Base-by-base conservation (phyloP, 2,113 vertebrate genomes). In the Myotis yumanensis region DNA sequence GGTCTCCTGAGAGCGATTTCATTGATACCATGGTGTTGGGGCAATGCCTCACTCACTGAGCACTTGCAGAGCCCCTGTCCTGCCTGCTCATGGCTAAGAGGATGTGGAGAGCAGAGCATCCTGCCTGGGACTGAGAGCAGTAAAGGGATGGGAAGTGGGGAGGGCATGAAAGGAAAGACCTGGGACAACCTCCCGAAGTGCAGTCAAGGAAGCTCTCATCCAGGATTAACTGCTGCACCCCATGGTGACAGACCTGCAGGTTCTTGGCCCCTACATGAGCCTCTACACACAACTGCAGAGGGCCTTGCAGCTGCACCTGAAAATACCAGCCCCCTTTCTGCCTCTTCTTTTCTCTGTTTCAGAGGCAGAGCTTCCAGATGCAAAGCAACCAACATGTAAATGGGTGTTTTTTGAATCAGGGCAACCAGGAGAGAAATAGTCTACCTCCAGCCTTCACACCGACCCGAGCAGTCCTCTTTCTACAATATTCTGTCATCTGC, bases 151-250 rank as follows among this genome's bases (percentile, higher is more conserved):
- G 73, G 11, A 0, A 8, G 17, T 11, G 0, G 32, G 32, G 12
- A 62, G 0, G 1, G 11, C 2, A 0, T 0, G 64, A 66, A 32
- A 23, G 9, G n/a, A 81, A 1, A 0, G 0, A 4, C 5, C 72
- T 22, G 28, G 22, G 14, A 23, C 18, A 37, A 35, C 28, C 28
- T 68, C 22, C 32, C 2, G 12, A 30, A 17, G 30, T 4, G 52
- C 0, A 1, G 9, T 14, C 0, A 52, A 35, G 40, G 20, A 10
- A 1, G 6, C 28, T 8, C 20, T 46, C 30, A 23, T 10, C 11
- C 4, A 4, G 25, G 25, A 14, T 18, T 16, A 37, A 7, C 25
- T 11, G 1, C 17, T 43, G 22, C 9, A 6, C 23, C 5, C 15
- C 51, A 15, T 1, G 0, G 22, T 1, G 62, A 5, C 2, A 9